phyloP scores from a whole-genome alignment of 2,888 invertebrate genomes.

The Mantis religiosa region DNA sequence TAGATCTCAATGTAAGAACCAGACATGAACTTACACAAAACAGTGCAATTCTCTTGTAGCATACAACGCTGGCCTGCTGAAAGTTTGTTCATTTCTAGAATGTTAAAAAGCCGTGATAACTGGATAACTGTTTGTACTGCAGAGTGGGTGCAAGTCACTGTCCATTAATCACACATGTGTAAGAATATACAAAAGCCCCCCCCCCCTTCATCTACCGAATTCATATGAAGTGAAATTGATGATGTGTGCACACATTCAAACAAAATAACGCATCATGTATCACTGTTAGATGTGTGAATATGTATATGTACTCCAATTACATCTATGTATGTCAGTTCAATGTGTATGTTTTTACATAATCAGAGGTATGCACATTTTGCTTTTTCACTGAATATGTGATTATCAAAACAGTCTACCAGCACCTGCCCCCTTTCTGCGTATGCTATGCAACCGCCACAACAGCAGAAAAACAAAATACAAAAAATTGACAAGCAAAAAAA shows the following conservation, averaged over 20 bases:
- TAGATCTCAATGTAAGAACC: no score
- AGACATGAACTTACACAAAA: no score
- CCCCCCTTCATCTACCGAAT: not conserved
- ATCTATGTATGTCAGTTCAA: not conserved
- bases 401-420: not conserved
- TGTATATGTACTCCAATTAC: not conserved
- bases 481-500: not conserved
- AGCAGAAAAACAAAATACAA: not conserved
- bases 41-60: no score
- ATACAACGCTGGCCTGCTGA: not conserved
- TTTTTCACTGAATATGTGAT: constrained; percentile 12
- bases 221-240: constrained; percentile 11
- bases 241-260: not conserved
- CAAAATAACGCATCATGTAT: not conserved
- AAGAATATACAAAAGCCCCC: not conserved
- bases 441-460: not conserved
- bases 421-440: constrained; percentile 4
- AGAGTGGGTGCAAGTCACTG: not conserved
- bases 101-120: not conserved
- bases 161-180: not conserved
- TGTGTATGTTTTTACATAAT: constrained; percentile 2
- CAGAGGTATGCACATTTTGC: constrained; percentile 12
- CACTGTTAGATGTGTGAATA: not conserved
- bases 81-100: not conserved
- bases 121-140: not conserved